phyloP scores from a whole-genome alignment of 1,140 invertebrate species.

The Leptinotarsa defecta region DNA sequence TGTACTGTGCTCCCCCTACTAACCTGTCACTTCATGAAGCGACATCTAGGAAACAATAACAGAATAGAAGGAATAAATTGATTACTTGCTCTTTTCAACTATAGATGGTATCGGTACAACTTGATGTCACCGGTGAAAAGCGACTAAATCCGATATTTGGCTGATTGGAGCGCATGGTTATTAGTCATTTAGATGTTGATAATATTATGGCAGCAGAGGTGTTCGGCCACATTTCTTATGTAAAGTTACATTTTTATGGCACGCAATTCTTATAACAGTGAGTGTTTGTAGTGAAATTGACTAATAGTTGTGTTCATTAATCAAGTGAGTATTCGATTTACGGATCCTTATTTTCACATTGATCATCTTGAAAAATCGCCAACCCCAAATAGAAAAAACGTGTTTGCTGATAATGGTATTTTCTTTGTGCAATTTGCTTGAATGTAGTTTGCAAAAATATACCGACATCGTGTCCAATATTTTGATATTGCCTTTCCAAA shows the following conservation, averaged over 20 bases:
- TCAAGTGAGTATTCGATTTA: not conserved
- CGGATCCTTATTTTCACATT: not conserved
- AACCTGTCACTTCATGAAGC: no score
- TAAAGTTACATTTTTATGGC: constrained; percentile 2
- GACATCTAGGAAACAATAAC: no score
- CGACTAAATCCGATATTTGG: not conserved
- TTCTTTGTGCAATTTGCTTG: not conserved
- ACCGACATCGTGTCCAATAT: no score
- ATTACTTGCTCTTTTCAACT: no score
- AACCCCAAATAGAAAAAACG: not conserved
- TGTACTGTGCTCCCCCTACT: no score
- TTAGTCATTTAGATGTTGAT: constrained; percentile 3
- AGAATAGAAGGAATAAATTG: no score
- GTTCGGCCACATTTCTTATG: not conserved
- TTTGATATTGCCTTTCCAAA: no score
- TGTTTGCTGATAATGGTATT: not conserved
- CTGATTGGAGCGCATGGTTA: not conserved
- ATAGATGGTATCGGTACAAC: no score
- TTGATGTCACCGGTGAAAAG: no score
- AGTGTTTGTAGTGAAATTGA: not conserved
- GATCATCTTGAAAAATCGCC: not conserved
- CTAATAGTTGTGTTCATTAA: not conserved
- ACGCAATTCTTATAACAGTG: not conserved
- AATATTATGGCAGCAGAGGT: not conserved
- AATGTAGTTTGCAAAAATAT: no score